phyloP scores from a whole-genome alignment of 23 tunicate species.

The Aplidium turbinatum region DNA sequence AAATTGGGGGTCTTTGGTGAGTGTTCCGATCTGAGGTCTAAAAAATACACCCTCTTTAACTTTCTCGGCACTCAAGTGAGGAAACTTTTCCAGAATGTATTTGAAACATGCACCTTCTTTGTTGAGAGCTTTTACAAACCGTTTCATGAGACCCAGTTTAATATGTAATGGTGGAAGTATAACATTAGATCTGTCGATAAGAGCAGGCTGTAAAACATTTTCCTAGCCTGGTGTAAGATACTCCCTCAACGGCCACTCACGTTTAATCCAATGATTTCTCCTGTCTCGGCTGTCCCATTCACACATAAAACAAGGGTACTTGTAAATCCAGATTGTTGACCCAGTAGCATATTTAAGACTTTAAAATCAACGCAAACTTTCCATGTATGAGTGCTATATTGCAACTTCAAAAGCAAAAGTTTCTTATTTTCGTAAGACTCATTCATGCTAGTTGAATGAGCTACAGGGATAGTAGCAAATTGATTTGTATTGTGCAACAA shows the following conservation, averaged over 20 bases:
- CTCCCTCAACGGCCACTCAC: constrained; percentile 39
- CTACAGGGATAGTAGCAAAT: too few relatives aligned
- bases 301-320: constrained; percentile 43
- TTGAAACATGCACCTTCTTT: constrained; percentile 37
- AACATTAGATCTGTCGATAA: too few relatives aligned
- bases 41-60: constrained; percentile 43
- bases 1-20: constrained; percentile 9
- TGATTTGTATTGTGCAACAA: constrained; percentile 36
- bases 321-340: constrained; percentile 41
- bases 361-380: constrained; percentile 31
- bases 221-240: constrained; percentile 21
- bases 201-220: constrained; percentile 41
- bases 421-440: constrained; percentile 29
- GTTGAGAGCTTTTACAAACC: constrained; percentile 39
- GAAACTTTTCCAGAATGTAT: constrained; percentile 30
- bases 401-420: constrained; percentile 25
- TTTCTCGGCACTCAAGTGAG: constrained; percentile 38
- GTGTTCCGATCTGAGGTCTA: too few relatives aligned
- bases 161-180: constrained; percentile 27
- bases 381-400: constrained; percentile 35
- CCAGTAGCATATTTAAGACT: constrained; percentile 23
- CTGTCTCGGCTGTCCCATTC: constrained; percentile 35
- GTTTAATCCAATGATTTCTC: constrained; percentile 48
- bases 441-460: constrained; percentile 21
- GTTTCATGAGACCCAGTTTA: constrained; percentile 41